These are phyloP conservation scores for Euplexia lucipara DNA, from an alignment of 2,888 invertebrate species.

Conservation along the genomic window DNA sequence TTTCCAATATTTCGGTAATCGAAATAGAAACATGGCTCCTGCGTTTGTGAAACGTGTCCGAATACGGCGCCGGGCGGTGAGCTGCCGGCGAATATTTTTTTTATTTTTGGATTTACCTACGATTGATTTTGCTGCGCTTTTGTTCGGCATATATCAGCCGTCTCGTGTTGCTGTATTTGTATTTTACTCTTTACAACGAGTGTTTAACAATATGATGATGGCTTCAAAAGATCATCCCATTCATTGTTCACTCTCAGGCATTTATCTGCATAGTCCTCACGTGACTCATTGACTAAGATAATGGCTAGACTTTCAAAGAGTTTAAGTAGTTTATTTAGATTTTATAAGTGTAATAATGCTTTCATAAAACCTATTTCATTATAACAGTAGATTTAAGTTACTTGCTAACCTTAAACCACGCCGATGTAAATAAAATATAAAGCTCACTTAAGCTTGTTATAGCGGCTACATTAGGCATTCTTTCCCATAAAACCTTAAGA, in stretches of 20 bases:
- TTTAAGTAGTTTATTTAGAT: too few species aligned
- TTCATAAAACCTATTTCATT: too few species aligned
- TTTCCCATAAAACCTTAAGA: constrained; percentile 14
- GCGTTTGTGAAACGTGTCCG: constrained; percentile 72
- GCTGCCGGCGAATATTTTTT: constrained; percentile 52
- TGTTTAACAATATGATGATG: neutral
- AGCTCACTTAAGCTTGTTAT: neutral
- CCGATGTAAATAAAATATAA: neutral
- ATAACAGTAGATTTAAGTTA: neutral
- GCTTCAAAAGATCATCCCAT: too few species aligned
- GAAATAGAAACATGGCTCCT: constrained; percentile 80
- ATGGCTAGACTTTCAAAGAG: too few species aligned
- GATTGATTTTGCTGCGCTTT: constrained; percentile 42
- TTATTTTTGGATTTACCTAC: constrained; percentile 59
- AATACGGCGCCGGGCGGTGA: constrained; percentile 37
- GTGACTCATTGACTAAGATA: too few species aligned
- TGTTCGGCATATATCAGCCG: constrained; percentile 22
- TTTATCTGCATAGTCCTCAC: too few species aligned
- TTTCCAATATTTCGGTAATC: constrained; percentile 83
- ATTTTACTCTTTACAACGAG: neutral
- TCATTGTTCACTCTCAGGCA: too few species aligned
- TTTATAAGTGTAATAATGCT: too few species aligned
- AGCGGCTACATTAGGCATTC: neutral
- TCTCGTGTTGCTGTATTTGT: neutral
- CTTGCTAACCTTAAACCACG: neutral